Evolutionary conservation across 2,113 vertebrate genomes (phyloP).

Genomic region (Sula dactylatra): DNA sequence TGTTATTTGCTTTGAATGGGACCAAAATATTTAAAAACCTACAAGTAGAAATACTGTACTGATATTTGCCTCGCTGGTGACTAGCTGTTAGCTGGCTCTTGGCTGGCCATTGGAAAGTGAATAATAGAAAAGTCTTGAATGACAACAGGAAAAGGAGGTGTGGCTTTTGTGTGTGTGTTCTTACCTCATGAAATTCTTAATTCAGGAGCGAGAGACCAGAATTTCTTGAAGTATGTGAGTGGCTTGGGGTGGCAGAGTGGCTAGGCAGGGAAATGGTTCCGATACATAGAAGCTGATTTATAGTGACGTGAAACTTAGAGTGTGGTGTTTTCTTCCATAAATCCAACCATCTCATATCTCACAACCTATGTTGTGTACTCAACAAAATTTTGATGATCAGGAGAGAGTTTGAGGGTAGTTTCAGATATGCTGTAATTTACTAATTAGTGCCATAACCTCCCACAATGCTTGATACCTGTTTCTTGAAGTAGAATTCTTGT

Average conservation of each 20-base stretch:
- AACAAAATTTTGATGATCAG: background rate
- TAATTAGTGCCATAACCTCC: background rate
- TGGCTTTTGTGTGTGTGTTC: slow-evolving; percentile 25
- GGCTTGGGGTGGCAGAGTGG: background rate
- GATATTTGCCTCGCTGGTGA: slow-evolving; percentile 10
- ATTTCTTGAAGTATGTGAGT: background rate
- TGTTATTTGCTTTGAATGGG: slow-evolving; percentile 58
- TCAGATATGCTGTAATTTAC: background rate
- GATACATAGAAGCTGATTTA: background rate
- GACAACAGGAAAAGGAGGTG: slow-evolving; percentile 21
- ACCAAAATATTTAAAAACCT: slow-evolving; percentile 31
- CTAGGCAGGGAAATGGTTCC: background rate
- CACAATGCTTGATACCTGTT: background rate
- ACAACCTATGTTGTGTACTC: no score
- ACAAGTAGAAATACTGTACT: slow-evolving; percentile 14
- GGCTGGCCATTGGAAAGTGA: background rate
- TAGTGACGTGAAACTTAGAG: background rate
- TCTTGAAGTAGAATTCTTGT: background rate
- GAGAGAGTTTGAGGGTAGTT: background rate
- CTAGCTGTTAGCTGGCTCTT: slow-evolving; percentile 6
- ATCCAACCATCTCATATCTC: accelerated
- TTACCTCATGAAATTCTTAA: slow-evolving; percentile 24
- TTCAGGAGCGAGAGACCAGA: background rate
- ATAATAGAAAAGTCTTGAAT: slow-evolving; percentile 18
- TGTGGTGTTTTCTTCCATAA: background rate